Percentiles rank a stretch among this genome's conserved stretches.
Evolutionary conservation across 2,797 vertebrate species (phyloP).

Genomic region (Sebastes jordani): DNA sequence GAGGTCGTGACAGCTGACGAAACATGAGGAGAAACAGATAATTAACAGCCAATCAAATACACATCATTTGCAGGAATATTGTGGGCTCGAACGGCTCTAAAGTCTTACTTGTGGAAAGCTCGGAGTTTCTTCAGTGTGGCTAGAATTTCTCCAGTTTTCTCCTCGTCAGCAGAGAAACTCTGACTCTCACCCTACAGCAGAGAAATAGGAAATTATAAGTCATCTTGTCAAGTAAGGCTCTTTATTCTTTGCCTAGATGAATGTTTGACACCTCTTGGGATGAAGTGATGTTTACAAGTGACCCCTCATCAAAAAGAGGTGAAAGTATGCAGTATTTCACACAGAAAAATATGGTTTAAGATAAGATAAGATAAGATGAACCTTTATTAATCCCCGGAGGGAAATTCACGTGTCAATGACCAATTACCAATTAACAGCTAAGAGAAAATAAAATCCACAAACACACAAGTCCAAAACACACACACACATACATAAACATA

Average conservation of each 20-base stretch:
- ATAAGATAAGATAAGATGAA: no score
- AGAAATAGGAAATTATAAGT: background rate
- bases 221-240: background rate
- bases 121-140: constrained; percentile 84
- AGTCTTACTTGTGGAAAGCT: constrained; percentile 89
- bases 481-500: background rate
- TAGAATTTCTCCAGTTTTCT: constrained; percentile 70
- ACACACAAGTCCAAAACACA: background rate
- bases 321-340: background rate
- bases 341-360: background rate
- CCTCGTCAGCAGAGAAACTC: constrained; percentile 69
- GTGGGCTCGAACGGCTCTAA: background rate
- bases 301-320: background rate
- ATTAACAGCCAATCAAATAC: background rate
- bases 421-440: background rate
- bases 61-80: background rate
- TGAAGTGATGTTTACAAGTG: background rate
- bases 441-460: background rate
- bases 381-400: no score
- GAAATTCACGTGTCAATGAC: no score
- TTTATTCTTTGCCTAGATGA: background rate
- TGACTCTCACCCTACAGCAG: constrained; percentile 74
- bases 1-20: constrained; percentile 88
- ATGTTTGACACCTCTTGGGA: background rate
- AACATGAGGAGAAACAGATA: background rate